Conservation (phyloP, 2,888 invertebrate genomes). For the Mallateleia sp. region DNA sequence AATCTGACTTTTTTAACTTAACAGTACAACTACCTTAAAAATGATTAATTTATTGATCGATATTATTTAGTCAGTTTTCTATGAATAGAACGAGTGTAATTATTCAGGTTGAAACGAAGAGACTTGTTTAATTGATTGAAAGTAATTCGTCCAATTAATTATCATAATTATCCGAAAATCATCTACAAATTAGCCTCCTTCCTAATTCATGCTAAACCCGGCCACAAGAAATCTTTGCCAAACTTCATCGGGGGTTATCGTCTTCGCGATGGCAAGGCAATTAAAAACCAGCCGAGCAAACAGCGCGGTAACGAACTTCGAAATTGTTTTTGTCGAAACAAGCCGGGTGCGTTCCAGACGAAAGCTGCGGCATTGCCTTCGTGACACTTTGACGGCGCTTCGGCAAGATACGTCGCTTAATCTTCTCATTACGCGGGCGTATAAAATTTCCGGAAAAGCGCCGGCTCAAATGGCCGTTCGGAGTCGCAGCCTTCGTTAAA, state of each 20-base stretch:
- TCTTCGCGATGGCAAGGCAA: not conserved
- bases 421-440: conserved; percentile 33
- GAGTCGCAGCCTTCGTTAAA: conserved; percentile 16
- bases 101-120: too few relatives aligned
- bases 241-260: conserved; percentile 10
- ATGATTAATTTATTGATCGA: too few relatives aligned
- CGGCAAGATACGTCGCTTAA: conserved; percentile 22
- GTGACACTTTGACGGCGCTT: conserved; percentile 32
- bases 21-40: too few relatives aligned
- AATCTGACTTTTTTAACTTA: too few relatives aligned
- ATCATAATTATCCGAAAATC: too few relatives aligned
- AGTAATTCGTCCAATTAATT: too few relatives aligned
- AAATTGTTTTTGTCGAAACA: conserved; percentile 47
- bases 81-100: too few relatives aligned
- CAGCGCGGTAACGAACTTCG: conserved; percentile 32
- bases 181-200: too few relatives aligned
- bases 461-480: conserved; percentile 8
- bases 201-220: not conserved
- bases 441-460: conserved; percentile 20
- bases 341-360: not conserved
- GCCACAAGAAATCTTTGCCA: not conserved
- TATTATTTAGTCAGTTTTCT: too few relatives aligned
- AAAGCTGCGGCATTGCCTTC: conserved; percentile 20
- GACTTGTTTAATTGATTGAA: too few relatives aligned
- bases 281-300: conserved; percentile 33